Evolutionary conservation across 2,113 vertebrate species (phyloP), one percentile per base, ranked within the genome.

Genomic region (Scomber colias): DNA sequence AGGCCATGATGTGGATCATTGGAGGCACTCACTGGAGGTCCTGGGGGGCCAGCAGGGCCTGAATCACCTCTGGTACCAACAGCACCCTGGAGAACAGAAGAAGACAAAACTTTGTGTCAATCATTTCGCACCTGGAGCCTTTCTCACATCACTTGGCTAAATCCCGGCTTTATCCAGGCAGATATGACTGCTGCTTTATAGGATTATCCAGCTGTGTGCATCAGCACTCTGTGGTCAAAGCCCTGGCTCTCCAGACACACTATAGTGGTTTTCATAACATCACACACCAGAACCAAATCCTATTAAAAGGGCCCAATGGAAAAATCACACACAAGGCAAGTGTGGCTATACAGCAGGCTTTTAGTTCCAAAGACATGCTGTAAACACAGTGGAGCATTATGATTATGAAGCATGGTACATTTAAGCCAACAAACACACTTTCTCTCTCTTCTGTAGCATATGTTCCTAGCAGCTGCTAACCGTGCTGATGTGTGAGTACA

Each of bases 51-150:
- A 1, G 93, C 89, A 10, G 61, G 89, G 11, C 96, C 97, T 1
- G 78, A 35, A 86, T 97, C 96, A 65, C 97, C 97, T 87, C 82
- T 93, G 44, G 94, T 91, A 49, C 97, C 97, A 13, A 93, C 24
- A 8, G 81, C 55, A 46, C 97, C 97, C 96, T 97, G 80, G 9
- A 46, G 81, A 71, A 78, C 55, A 62, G 44, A 83, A 69, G 16
- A 77, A 14, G 27, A 84, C 62, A 88, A 79, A 86, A 82, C 19
- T 65, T 45, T 51, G 60, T 73, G 77, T 89, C 87, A 89, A 61
- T 84, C 75, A 70, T 13, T 16, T 61, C 57, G 82, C 74, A 89
- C 90, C 83, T 89, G 73, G 21, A 79, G 71, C 60, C 31, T 72
- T 12, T 79, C 76, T 80, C 55, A 44, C 74, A 68, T 69, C 72